Base-by-base conservation (phyloP, 2,888 invertebrate species). In the Hydriomena furcata region DNA sequence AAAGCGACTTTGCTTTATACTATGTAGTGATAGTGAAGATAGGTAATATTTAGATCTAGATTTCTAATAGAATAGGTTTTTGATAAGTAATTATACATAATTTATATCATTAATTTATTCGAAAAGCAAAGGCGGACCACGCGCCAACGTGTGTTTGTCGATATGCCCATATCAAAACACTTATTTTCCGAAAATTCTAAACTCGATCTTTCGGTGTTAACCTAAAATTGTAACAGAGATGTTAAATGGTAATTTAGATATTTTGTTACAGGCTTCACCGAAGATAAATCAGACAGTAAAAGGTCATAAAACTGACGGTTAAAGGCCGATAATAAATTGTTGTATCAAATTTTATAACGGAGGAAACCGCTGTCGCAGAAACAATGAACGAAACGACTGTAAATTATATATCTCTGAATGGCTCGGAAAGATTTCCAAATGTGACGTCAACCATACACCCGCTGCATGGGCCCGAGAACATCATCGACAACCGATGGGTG, bases 401-500 rank as follows among this genome's bases (percentile, higher is more conserved):
- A 60, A 79, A 74, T 73, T 76, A 77, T 58, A 68, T 71, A 11
- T 66, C 72, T 37, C 53, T 69, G 23, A 72, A 65, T 32, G 69
- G 69, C 17, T 70, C 73, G 17, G 77, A 73, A 24, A 76, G 69
- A 60, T 63, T 73, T 12, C 56, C 58, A 7, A 85, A 84, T 53
- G 61, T 59, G 52, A 73, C 77, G 52, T 60, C 62, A 41, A 65
- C 61, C 59, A 57, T 73, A 43, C 62, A 66, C n/a, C 68, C 74
- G 0, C 41, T 63, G n/a, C 76, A 70, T 7, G 66, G 66, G 7
- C 73, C 74, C 47, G 82, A 84, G 35, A 88, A 93, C 70, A 86
- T 94, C 38, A 94, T 94, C 45, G 92, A 94, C 61, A 92, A 94
- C 76, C 91, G 92, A 63, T 86, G 91, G 47, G 92, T 96, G 11